These are phyloP conservation scores for Macrosteles quadrilineatus DNA, from an alignment of 1,140 invertebrate genomes.

Conservation along the genomic window DNA sequence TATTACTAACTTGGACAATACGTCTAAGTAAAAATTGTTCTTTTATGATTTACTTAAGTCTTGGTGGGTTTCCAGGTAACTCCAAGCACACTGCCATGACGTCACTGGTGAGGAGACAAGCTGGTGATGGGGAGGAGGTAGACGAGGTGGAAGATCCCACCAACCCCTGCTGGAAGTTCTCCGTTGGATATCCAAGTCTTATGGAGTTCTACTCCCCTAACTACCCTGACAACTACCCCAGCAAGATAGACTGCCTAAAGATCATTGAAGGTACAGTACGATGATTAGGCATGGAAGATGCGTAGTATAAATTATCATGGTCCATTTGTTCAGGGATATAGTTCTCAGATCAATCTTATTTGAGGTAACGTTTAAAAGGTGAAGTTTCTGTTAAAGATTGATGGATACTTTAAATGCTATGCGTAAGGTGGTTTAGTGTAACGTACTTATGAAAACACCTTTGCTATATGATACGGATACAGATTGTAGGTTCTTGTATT, in stretches of 20 bases:
- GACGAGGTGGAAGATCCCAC: constrained; percentile 1
- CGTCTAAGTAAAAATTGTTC: too few species aligned
- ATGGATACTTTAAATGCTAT: too few species aligned
- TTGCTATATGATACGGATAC: too few species aligned
- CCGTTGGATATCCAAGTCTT: constrained; percentile 55
- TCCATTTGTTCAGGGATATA: neutral
- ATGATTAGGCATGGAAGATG: constrained; percentile 39
- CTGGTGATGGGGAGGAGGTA: neutral
- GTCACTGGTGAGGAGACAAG: neutral
- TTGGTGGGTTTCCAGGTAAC: neutral
- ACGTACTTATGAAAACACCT: too few species aligned
- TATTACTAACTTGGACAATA: too few species aligned
- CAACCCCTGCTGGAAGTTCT: constrained; percentile 57
- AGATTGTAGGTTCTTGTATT: too few species aligned
- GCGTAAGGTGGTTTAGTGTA: too few species aligned
- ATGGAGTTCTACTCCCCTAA: constrained; percentile 73
- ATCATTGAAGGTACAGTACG: constrained; percentile 72
- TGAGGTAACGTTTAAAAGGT: too few species aligned
- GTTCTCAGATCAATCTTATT: neutral
- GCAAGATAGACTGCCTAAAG: constrained; percentile 67
- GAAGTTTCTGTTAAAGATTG: too few species aligned
- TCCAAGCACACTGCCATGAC: constrained; percentile 3
- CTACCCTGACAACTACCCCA: constrained; percentile 67
- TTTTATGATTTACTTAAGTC: too few species aligned
- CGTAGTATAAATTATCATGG: neutral